Conservation (phyloP, 35 echinoderm and acorn worm genomes). For the Ophiothrix spiculata region DNA sequence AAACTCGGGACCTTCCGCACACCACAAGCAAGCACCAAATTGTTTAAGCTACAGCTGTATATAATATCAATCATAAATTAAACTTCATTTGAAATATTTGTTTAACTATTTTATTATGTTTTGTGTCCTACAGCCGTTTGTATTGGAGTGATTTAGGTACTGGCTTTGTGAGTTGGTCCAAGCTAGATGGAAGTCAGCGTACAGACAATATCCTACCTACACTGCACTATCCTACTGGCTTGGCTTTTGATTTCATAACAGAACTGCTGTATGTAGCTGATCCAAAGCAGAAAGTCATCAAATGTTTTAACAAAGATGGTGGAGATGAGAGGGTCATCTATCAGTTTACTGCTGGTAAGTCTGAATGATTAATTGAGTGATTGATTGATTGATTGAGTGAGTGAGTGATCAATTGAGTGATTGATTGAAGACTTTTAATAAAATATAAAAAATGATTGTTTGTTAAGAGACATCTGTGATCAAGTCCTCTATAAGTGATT, state of each 20-base stretch:
- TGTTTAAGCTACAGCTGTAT: too few species aligned
- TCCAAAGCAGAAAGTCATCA: conserved; percentile 22
- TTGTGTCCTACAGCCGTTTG: conserved; percentile 15
- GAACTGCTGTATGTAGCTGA: conserved; percentile 45
- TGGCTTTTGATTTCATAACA: conserved; percentile 40
- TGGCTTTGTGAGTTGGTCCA: not conserved
- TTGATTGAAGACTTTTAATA: not conserved
- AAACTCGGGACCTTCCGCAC: too few species aligned
- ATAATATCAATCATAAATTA: not conserved
- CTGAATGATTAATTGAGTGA: not conserved
- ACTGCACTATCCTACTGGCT: conserved; percentile 17
- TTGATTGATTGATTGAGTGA: too few species aligned
- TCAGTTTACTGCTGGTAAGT: conserved; percentile 21
- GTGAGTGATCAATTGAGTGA: too few species aligned
- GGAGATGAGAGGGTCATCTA: conserved; percentile 1
- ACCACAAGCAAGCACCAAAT: too few species aligned
- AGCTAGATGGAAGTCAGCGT: conserved; percentile 14
- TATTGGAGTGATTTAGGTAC: conserved; percentile 29
- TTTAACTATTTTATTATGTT: not conserved
- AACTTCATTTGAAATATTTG: not conserved
- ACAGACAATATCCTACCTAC: not conserved
- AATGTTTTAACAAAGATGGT: conserved; percentile 21
- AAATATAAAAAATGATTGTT: too few species aligned
- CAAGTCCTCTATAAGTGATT: too few species aligned
- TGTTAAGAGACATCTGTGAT: too few species aligned